Evolutionary conservation across 2,888 invertebrate species (phyloP).

Genomic region (Colostygia pectinataria): DNA sequence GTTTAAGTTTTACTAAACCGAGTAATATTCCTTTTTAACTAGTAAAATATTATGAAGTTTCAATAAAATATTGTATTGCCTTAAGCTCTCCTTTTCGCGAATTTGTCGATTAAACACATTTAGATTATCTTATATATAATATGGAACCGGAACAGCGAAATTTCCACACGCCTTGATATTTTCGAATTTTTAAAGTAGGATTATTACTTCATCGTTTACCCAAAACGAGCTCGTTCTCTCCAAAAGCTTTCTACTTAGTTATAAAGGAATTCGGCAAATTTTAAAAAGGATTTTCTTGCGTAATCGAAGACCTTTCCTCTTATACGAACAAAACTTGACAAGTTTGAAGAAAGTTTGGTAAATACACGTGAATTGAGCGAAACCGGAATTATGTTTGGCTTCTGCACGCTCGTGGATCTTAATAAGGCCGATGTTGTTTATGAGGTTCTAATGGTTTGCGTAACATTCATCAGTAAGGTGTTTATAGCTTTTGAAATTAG

Average conservation of each 20-base stretch:
- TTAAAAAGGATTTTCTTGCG: constrained; percentile 17
- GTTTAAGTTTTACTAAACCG: too few species aligned
- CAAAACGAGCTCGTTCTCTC: constrained; percentile 8
- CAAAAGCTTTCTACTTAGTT: constrained; percentile 15
- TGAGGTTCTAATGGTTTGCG: constrained; percentile 43
- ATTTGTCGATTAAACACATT: too few species aligned
- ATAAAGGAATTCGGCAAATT: constrained; percentile 11
- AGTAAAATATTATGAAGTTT: too few species aligned
- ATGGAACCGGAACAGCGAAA: neutral
- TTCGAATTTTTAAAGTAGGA: neutral
- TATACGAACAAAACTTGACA: constrained; percentile 49
- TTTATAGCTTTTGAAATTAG: constrained; percentile 4
- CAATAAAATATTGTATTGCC: too few species aligned
- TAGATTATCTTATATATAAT: too few species aligned
- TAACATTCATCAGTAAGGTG: constrained; percentile 22
- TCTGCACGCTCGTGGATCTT: constrained; percentile 44
- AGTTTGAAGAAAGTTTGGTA: constrained; percentile 69
- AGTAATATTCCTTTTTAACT: too few species aligned
- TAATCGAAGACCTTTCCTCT: constrained; percentile 31
- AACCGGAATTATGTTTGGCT: constrained; percentile 70
- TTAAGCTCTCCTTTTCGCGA: too few species aligned
- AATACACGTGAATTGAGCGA: constrained; percentile 56
- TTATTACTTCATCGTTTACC: constrained; percentile 7
- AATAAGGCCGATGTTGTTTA: constrained; percentile 57
- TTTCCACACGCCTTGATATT: neutral